Conservation (phyloP, 2,113 vertebrate species). For the Zapornia atra region DNA sequence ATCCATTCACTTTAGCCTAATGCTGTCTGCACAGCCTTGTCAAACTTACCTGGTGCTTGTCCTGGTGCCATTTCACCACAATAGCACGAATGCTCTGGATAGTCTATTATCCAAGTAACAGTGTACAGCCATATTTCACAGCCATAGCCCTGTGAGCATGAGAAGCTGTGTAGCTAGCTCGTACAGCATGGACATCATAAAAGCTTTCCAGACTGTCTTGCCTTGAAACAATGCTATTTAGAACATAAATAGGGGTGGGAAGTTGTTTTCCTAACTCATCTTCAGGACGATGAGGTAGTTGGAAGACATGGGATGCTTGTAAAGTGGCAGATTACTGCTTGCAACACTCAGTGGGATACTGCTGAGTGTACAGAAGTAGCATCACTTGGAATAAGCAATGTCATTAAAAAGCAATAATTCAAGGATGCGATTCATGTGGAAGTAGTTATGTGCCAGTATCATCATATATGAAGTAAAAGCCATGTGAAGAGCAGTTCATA, state of each 20-base stretch:
- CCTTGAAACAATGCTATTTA: neutral
- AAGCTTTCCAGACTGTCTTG: slow-evolving; percentile 5
- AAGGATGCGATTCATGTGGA: neutral
- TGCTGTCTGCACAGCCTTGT: neutral
- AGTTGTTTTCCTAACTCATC: slow-evolving; percentile 52
- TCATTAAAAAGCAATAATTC: slow-evolving; percentile 2
- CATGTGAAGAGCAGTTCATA: neutral
- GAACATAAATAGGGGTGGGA: slow-evolving; percentile 23
- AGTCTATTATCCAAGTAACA: slow-evolving; percentile 19
- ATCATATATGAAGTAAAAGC: neutral
- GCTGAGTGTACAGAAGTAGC: neutral
- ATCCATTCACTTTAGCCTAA: slow-evolving; percentile 46
- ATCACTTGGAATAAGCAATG: neutral
- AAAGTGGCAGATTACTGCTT: neutral
- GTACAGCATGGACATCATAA: neutral
- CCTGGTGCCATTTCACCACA: neutral
- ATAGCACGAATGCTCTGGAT: neutral
- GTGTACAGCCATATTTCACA: slow-evolving; percentile 36
- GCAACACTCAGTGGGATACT: neutral
- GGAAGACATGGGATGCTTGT: slow-evolving; percentile 48
- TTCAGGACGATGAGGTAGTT: slow-evolving; percentile 72
- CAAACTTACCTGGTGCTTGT: neutral
- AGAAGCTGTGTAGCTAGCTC: neutral
- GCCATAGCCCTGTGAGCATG: neutral
- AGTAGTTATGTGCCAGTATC: neutral